Conservation (phyloP, 2,113 vertebrate species). For the Heliornis fulica region DNA sequence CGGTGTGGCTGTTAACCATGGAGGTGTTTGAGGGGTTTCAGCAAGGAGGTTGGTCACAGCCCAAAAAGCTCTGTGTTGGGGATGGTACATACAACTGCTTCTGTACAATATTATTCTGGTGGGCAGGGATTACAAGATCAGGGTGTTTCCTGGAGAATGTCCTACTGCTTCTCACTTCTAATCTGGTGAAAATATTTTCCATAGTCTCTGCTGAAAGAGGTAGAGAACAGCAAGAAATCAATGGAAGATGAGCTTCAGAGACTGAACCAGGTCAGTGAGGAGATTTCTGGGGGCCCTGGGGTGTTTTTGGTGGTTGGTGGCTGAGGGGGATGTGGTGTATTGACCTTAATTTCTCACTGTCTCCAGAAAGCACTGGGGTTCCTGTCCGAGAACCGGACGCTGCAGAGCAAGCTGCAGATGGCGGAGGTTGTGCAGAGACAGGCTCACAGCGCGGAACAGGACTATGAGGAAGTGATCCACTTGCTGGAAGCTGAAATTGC, state of each 20-base stretch:
- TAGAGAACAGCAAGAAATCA: slow-evolving; percentile 81
- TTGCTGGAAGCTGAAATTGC: slow-evolving; percentile 88
- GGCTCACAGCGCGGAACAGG: slow-evolving; percentile 82
- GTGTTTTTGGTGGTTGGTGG: neutral
- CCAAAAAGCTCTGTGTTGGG: neutral
- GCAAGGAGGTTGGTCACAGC: neutral
- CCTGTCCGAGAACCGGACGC: slow-evolving; percentile 79
- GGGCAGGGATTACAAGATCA: neutral
- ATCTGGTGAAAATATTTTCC: neutral
- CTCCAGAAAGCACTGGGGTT: slow-evolving; percentile 81
- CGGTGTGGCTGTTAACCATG: rapidly evolving
- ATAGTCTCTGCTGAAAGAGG: slow-evolving; percentile 82
- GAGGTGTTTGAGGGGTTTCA: neutral
- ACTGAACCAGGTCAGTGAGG: slow-evolving; percentile 78
- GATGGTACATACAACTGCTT: neutral
- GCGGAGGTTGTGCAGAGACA: slow-evolving; percentile 73
- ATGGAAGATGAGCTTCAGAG: slow-evolving; percentile 87
- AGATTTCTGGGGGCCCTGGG: neutral
- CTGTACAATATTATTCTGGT: neutral
- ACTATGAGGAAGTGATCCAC: slow-evolving; percentile 90
- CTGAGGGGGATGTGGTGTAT: neutral
- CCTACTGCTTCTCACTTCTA: neutral
- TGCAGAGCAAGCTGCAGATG: slow-evolving; percentile 82
- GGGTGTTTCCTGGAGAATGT: neutral
- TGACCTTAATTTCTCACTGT: neutral